Base-by-base conservation (phyloP, 2,113 vertebrate species). In the Campylomormyrus tamandua region DNA sequence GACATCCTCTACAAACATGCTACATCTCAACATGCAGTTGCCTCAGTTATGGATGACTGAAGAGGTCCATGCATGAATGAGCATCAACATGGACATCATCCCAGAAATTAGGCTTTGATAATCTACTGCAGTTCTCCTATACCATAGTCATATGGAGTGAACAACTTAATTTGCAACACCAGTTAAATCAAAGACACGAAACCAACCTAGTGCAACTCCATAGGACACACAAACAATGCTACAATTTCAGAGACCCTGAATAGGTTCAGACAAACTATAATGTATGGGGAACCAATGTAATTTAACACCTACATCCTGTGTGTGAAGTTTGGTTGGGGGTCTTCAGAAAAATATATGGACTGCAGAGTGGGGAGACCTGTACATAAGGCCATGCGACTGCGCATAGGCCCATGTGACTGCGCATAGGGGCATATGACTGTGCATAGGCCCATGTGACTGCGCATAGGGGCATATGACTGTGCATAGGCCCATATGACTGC, bases 1-100 rank as follows among this genome's bases (percentile, higher is more conserved):
- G 77, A 90, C 13, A 83, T 58, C 89, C 35, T 89, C 35, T 52
- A 89, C 46, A 89, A 89, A 91, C 42, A 88, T n/a, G 74, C 74
- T 19, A 46, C 0, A n/a, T 19, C 45, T 87, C 66, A 70, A 56
- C 52, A n/a, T 6, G 35, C 58, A 49, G 48, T 87, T 89, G 88
- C 27, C n/a, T 77, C 35, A 9, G 84, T 83, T 83, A 46, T 17
- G 31, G 27, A 42, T 88, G 42, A 89, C 56, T 83, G 19, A 88
- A 62, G n/a, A 87, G 50, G 27, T 48, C 89, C 21, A 39, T 50
- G 80, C 52, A n/a, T 89, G 89, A 46, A 10, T 56, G 83, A 58
- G 27, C 62, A 58, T 87, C 70, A 50, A 39, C 19, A 87, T n/a
- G 62, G 27, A 66, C 56, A 45, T 10, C 42, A 3, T 27, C 42